phyloP scores from a whole-genome alignment of 2,888 invertebrate species.

The Parelbella ahira region DNA sequence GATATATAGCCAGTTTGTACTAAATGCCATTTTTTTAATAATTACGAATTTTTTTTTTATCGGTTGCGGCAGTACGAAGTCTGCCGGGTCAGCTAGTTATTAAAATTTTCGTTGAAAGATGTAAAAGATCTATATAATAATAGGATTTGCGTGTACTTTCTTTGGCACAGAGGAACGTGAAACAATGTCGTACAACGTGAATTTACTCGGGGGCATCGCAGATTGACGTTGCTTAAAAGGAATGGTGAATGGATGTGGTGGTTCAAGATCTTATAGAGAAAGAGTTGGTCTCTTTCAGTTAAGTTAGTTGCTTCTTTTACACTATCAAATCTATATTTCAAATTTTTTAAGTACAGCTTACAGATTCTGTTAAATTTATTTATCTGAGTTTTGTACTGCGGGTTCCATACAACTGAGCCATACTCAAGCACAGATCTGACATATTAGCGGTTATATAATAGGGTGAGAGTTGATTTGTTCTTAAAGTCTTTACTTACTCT shows the following conservation, averaged over 20 bases:
- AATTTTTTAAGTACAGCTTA: constrained; percentile 5
- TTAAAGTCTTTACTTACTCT: constrained; percentile 9
- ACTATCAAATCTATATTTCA: constrained; percentile 3
- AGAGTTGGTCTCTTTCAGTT: constrained; percentile 5
- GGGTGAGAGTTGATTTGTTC: constrained; percentile 1
- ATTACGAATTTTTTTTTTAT: no score
- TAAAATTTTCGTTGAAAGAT: no score
- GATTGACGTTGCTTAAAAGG: background rate
- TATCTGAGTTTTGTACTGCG: constrained; percentile 9
- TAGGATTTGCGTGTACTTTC: background rate
- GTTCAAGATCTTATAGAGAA: constrained; percentile 7
- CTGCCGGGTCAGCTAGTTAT: no score
- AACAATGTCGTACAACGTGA: constrained; percentile 1
- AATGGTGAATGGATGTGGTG: constrained; percentile 1
- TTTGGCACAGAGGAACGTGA: background rate
- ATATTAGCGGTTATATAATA: constrained; percentile 6
- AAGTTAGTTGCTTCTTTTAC: background rate
- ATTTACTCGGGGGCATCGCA: constrained; percentile 6
- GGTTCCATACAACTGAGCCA: constrained; percentile 15
- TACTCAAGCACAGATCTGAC: constrained; percentile 9
- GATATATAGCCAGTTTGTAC: no score
- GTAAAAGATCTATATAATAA: no score
- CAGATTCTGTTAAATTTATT: background rate
- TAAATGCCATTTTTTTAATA: no score
- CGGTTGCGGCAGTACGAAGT: no score